Base-by-base conservation (phyloP, 2,797 vertebrate genomes). In the Thunnus albacares region DNA sequence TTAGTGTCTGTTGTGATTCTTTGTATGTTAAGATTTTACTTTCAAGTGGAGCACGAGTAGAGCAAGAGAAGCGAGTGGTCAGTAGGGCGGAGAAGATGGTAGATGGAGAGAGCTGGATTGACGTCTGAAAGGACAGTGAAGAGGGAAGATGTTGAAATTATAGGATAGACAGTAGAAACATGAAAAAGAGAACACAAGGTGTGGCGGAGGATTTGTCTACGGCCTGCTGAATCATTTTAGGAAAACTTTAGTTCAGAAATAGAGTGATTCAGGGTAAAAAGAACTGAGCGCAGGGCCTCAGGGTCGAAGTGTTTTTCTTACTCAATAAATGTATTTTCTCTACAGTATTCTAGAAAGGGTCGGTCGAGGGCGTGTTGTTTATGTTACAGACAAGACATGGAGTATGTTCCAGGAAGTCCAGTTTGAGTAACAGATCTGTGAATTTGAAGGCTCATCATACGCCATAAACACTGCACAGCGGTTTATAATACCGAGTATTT, bases 141-240 rank as follows among this genome's bases (percentile, higher is more conserved):
- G 58, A 75, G 26, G 22, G 45, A 63, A 62, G 52, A 60, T 55
- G 9, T 30, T 51, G 30, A 75, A 11, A 52, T n/a, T 77, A 1
- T 2, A 61, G 1, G 13, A 1, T 60, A 35, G 68, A 59, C 6
- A 24, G 1, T n/a, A 13, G 10, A 67, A 64, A 30, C 47, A 24
- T 43, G n/a, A 56, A 35, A 43, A 14, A 58, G 4, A 8, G 8
- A 13, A n/a, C 26, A 35, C 2, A 24, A 17, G 17, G 17, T 55
- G 26, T 61, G 22, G 55, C 3, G 18, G 20, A 62, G 17, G 63
- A 52, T 75, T 51, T 49, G 9, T 52, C 5, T 6, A n/a, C 41
- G 43, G n/a, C 12, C 47, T 41, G 60, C 18, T 62, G 15, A 67
- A 62, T 30, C 1, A 35, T 67, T 49, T 66, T 20, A 53, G 26